These are phyloP conservation scores for Papilio glaucus DNA, from an alignment of 1,140 invertebrate species.

Conservation along the genomic window DNA sequence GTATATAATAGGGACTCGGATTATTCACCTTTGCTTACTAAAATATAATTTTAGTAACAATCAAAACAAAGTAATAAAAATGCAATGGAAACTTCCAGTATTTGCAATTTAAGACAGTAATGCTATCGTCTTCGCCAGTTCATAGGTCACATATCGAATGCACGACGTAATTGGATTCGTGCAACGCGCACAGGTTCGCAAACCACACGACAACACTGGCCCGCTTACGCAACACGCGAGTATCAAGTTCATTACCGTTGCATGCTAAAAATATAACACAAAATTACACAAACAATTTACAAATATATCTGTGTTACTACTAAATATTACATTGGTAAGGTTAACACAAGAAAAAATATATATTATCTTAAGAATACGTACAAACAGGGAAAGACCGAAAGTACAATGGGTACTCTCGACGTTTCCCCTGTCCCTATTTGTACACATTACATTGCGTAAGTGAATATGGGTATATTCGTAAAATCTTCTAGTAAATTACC, in stretches of 20 bases:
- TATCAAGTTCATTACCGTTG: constrained; percentile 4
- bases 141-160: constrained; percentile 13
- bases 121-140: background rate
- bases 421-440: no score
- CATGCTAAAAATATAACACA: background rate
- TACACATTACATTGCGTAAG: no score
- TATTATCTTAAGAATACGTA: no score
- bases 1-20: no score
- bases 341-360: no score
- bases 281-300: background rate
- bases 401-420: no score
- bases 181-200: background rate
- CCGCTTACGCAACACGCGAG: background rate
- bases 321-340: no score
- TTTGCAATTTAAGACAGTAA: constrained; percentile 11
- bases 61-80: background rate
- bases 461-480: no score
- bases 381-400: no score
- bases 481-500: no score
- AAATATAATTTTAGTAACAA: background rate
- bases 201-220: background rate
- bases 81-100: constrained; percentile 5
- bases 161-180: background rate
- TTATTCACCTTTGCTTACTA: no score
- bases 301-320: no score